Base-by-base conservation (phyloP, 2,888 invertebrate genomes). In the Monoplex corrugatus region DNA sequence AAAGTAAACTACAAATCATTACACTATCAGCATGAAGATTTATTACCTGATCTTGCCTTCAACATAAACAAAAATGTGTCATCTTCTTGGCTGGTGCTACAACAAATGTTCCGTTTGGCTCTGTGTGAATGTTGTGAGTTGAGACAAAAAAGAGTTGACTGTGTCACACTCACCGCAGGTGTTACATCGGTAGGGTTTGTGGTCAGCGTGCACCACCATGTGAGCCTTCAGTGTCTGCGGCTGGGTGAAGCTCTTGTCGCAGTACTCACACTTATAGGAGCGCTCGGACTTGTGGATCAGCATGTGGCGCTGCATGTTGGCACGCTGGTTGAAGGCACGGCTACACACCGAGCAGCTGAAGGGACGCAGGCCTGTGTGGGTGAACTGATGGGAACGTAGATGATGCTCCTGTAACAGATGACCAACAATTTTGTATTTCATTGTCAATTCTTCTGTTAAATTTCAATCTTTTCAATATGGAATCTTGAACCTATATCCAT, bases 181-280 rank as follows among this genome's bases (percentile, higher is more conserved):
- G 88, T 94, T 93, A 91, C 96, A 96, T 86, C 94, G 93, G 92
- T 94, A 95, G 35, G 96, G 96, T 89, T 96, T 96, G n/a, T 94
- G 94, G 28, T 96, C 95, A 0, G 95, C 94, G 91, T 96, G 96
- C 3, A 95, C 95, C 50, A 96, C 95, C 94, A 95, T 94, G 91
- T 96, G 96, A 75, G 96, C 95, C 91, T 96, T 96, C n/a, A 96
- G 92, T 2, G 95, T 96, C 92, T 96, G 96, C 19, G 95, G 95
- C 91, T 96, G 96, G 2, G 96, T 95, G 92, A 96, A 96, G 40
- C 93, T 94, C 90, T 96, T 95, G n/a, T 93, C 94, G 91, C 96
- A 96, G 6, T 94, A 92, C 6, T 96, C 94, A 91, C 96, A 96
- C 43, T 94, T 94, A 91, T 94, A 96, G 23, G 94, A 93, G 23